Evolutionary conservation across 2,113 vertebrate genomes (phyloP).

Genomic region (Ceyx melanurus): DNA sequence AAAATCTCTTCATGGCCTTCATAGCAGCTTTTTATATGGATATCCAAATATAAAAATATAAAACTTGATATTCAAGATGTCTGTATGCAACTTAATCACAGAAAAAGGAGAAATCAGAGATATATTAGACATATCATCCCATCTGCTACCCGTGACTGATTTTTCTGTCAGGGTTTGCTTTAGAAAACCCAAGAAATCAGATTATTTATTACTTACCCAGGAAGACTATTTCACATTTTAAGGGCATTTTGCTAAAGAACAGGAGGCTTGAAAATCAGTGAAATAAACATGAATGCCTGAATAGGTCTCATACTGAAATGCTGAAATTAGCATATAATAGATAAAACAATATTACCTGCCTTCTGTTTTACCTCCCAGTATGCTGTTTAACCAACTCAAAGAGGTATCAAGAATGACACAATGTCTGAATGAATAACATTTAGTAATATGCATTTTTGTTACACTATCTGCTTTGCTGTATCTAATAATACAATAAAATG

Average conservation of each 20-base stretch:
- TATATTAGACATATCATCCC: not conserved
- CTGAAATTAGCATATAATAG: not conserved
- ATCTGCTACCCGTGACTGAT: not conserved
- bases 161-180: not conserved
- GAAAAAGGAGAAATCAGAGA: not conserved
- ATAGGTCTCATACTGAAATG: not conserved
- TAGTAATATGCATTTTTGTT: not conserved
- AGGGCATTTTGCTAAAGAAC: not conserved
- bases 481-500: not conserved
- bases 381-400: not conserved
- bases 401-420: not conserved
- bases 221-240: not conserved
- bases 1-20: conserved; percentile 43
- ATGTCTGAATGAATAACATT: not conserved
- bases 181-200: not conserved
- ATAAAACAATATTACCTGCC: not conserved
- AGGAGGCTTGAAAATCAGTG: not conserved
- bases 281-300: not conserved
- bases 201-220: not conserved
- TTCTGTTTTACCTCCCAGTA: not conserved
- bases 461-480: not conserved
- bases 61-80: conserved; percentile 31
- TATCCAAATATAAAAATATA: not conserved
- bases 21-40: conserved; percentile 22
- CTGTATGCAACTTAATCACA: conserved; percentile 15